These are phyloP conservation scores for Dasysyrphus albostriatus DNA, from an alignment of 2,888 invertebrate species.

Conservation along the genomic window DNA sequence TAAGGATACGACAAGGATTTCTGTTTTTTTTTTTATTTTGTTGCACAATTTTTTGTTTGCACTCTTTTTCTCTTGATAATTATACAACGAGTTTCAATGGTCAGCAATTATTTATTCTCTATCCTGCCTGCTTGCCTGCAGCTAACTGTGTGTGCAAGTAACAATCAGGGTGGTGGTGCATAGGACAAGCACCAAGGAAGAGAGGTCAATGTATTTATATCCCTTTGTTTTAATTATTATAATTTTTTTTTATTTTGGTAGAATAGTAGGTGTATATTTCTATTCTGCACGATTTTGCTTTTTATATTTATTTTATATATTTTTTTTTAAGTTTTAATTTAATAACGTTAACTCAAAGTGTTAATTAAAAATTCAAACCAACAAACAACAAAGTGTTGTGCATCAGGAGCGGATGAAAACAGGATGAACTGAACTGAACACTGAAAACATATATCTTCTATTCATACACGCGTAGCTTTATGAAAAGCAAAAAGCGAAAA, in stretches of 20 bases:
- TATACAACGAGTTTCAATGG: constrained; percentile 71
- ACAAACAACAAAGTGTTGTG: constrained; percentile 57
- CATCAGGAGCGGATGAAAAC: constrained; percentile 40
- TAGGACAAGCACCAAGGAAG: background rate
- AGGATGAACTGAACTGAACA: constrained; percentile 47
- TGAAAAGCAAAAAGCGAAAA: constrained; percentile 35
- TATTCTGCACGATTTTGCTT: constrained; percentile 23
- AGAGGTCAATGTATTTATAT: constrained; percentile 66
- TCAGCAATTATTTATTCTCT: constrained; percentile 74
- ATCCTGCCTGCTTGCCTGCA: constrained; percentile 25
- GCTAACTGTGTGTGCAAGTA: constrained; percentile 52
- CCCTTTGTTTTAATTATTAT: constrained; percentile 60
- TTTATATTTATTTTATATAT: background rate
- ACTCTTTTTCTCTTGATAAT: constrained; percentile 60
- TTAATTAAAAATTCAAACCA: constrained; percentile 72
- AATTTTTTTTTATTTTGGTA: constrained; percentile 40
- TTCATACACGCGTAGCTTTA: background rate
- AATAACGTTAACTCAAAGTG: constrained; percentile 71
- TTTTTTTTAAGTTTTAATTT: constrained; percentile 46
- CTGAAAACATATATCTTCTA: constrained; percentile 9
- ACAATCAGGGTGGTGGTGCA: constrained; percentile 30
- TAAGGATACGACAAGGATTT: constrained; percentile 25
- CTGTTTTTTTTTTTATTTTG: constrained; percentile 17
- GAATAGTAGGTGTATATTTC: constrained; percentile 31
- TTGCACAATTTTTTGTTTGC: constrained; percentile 15